Conservation (phyloP, 92 coral and sea anemone genomes). For the Paragorgia papillata region DNA sequence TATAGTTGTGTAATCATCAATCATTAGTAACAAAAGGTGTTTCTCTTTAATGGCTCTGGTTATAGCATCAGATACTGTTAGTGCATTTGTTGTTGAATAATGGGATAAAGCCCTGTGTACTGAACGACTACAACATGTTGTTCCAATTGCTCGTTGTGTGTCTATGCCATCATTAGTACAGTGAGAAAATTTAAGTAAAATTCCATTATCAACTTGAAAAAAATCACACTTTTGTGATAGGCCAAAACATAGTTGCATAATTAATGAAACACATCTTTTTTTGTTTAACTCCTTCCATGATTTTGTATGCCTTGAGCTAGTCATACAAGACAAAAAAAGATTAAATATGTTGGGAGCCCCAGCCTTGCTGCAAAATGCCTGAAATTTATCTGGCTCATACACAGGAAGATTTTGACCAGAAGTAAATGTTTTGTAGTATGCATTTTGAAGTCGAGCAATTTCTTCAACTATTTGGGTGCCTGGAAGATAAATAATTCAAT, state of each 20-base stretch:
- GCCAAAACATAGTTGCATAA: too few species aligned
- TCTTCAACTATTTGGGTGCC: slow-evolving; percentile 9
- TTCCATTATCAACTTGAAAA: slow-evolving; percentile 22
- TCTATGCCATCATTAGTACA: too few species aligned
- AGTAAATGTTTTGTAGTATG: slow-evolving; percentile 5
- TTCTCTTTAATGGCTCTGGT: slow-evolving; percentile 34
- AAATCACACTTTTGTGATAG: slow-evolving; percentile 36
- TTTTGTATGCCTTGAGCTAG: too few species aligned
- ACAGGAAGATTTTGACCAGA: too few species aligned
- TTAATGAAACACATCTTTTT: slow-evolving; percentile 4
- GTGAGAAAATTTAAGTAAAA: slow-evolving; percentile 34
- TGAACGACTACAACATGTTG: slow-evolving; percentile 29
- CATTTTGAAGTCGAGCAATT: slow-evolving; percentile 27
- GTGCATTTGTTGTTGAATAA: slow-evolving; percentile 14
- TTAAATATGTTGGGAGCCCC: slow-evolving; percentile 17
- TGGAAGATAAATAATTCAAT: neutral
- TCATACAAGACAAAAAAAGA: slow-evolving; percentile 11
- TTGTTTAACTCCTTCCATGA: too few species aligned
- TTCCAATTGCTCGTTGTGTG: slow-evolving; percentile 48
- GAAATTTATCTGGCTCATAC: too few species aligned
- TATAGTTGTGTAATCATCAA: slow-evolving; percentile 64
- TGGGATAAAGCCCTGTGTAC: too few species aligned
- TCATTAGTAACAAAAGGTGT: slow-evolving; percentile 30
- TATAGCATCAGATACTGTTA: slow-evolving; percentile 24
- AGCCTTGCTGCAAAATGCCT: slow-evolving; percentile 9